Percentiles rank a stretch among this genome's conserved stretches.
Conservation (phyloP, 2,113 vertebrate species). For the Podocnemis expansa region DNA sequence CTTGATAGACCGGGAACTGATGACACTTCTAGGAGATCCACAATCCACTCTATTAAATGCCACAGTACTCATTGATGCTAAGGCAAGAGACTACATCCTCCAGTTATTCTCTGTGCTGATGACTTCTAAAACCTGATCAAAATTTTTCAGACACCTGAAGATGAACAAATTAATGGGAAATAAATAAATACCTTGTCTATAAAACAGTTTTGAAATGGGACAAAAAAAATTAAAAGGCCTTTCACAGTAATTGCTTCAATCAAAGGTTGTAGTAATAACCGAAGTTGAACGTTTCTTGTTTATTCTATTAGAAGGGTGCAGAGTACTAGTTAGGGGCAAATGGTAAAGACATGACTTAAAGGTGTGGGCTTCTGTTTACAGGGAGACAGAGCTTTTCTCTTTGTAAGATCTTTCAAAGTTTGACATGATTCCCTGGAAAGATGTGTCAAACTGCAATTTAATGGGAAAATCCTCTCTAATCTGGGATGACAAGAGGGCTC, state of each 20-base stretch:
- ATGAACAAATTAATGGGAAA: background rate
- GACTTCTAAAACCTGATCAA: fast-evolving
- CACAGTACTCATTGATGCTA: background rate
- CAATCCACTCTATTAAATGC: too few species aligned
- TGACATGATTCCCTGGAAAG: fast-evolving
- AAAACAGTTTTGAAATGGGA: background rate
- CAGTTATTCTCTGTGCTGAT: background rate
- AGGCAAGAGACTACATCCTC: background rate
- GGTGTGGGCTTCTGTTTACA: too few species aligned
- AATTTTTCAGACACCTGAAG: background rate
- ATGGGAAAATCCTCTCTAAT: background rate
- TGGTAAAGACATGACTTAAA: too few species aligned
- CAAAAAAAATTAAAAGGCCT: too few species aligned
- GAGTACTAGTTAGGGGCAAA: too few species aligned
- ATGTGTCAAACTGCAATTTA: fast-evolving
- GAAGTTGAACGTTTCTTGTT: too few species aligned
- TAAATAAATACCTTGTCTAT: background rate
- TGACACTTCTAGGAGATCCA: background rate
- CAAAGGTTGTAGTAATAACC: too few species aligned
- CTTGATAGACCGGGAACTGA: background rate
- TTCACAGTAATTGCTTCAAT: too few species aligned
- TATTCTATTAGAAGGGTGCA: too few species aligned
- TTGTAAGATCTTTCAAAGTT: background rate
- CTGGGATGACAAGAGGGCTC: background rate
- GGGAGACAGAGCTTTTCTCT: background rate